These are phyloP conservation scores for Protobothrops flavoviridis DNA, from an alignment of 2,113 vertebrate genomes.

Conservation along the genomic window DNA sequence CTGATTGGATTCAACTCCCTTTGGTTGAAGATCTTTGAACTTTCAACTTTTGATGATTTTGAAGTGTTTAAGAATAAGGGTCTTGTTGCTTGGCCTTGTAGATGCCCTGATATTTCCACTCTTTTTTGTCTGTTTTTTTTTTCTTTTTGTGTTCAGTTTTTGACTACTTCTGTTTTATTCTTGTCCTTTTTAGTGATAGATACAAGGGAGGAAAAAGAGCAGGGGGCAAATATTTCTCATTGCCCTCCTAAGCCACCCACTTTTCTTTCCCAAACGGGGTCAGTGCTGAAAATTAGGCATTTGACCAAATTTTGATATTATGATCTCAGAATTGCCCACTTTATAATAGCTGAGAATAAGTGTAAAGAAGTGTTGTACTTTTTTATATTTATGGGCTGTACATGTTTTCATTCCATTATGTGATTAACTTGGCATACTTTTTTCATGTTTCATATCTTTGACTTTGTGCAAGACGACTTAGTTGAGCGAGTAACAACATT, in stretches of 20 bases:
- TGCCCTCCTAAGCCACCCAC: not conserved
- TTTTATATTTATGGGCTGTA: not conserved
- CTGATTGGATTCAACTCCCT: not conserved
- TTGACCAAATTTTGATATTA: not conserved
- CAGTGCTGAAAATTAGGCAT: not conserved
- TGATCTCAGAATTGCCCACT: not conserved
- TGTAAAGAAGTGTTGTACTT: not conserved
- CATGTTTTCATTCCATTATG: not conserved
- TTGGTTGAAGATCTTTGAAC: not conserved
- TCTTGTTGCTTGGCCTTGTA: not conserved
- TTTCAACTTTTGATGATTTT: not conserved
- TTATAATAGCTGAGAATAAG: not conserved
- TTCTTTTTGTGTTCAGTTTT: not conserved
- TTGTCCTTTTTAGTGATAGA: not conserved
- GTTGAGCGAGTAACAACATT: not conserved
- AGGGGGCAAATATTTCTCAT: not conserved
- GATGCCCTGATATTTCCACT: not conserved
- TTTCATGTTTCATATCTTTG: not conserved
- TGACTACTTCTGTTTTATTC: not conserved
- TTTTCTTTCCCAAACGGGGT: not conserved
- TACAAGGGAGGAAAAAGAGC: not conserved
- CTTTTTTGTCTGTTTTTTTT: not conserved
- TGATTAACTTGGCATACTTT: not conserved
- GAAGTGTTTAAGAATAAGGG: not conserved
- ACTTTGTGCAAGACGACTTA: not conserved